A percentile compares a stretch with the other conserved stretches of the same genome.
These are phyloP conservation scores for Ramphastos sulfuratus DNA, from an alignment of 2,113 vertebrate genomes.

Conservation along the genomic window DNA sequence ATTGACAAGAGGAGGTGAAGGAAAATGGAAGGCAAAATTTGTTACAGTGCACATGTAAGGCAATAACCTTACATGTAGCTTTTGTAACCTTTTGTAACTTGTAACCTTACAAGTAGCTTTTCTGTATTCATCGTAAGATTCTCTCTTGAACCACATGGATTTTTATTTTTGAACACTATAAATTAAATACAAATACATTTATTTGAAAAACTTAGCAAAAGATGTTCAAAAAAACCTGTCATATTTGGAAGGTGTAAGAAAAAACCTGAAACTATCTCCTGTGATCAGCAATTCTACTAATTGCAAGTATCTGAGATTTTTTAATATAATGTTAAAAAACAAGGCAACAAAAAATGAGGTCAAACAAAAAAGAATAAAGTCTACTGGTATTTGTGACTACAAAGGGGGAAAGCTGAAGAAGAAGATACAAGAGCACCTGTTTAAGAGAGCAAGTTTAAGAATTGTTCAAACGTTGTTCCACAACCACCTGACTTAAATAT, in stretches of 20 bases:
- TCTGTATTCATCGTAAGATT: not conserved
- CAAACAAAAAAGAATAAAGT: not conserved
- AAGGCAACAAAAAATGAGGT: not conserved
- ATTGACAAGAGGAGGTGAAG: not conserved
- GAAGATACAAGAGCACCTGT: not conserved
- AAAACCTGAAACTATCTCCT: not conserved
- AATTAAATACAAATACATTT: not conserved
- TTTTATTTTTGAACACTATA: not conserved
- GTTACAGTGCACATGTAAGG: not conserved
- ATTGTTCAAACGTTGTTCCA: not conserved
- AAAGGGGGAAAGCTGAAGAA: not conserved
- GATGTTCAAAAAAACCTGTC: not conserved
- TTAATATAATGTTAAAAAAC: not conserved
- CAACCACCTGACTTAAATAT: not conserved
- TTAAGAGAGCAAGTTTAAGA: not conserved
- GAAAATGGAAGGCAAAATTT: not conserved
- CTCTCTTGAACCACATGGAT: not conserved
- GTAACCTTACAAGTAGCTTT: not conserved
- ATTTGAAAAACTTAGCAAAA: constrained; percentile 4
- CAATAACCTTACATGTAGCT: too few species aligned
- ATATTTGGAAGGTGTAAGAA: not conserved
- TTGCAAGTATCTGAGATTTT: not conserved
- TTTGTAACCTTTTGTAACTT: too few species aligned
- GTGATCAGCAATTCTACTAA: not conserved
- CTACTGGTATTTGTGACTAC: not conserved